Conservation (phyloP, 2,113 vertebrate genomes). For the Oreochromis spilurus region DNA sequence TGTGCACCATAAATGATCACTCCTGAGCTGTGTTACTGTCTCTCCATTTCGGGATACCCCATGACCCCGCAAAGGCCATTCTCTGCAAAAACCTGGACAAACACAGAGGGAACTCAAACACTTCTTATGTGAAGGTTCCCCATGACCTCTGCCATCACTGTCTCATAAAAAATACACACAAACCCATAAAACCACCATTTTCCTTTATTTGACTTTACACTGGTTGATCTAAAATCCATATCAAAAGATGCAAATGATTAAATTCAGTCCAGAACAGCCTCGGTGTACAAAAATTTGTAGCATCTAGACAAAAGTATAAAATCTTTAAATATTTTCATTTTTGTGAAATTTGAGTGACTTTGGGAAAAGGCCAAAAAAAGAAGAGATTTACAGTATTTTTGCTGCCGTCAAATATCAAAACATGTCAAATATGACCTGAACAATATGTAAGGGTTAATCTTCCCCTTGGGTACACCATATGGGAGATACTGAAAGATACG, state of each 20-base stretch:
- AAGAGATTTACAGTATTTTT: not conserved
- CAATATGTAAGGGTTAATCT: not conserved
- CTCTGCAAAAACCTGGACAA: not conserved
- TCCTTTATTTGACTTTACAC: not conserved
- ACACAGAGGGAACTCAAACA: not conserved
- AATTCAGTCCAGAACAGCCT: not conserved
- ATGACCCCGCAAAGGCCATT: not conserved
- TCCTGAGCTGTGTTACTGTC: not conserved
- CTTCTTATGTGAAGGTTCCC: not conserved
- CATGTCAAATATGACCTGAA: not conserved
- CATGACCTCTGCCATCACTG: not conserved
- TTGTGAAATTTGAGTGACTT: not conserved
- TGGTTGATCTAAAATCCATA: not conserved
- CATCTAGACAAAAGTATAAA: not conserved
- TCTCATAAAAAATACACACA: not conserved
- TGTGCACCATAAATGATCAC: not conserved
- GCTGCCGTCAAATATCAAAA: not conserved
- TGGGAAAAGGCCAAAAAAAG: not conserved
- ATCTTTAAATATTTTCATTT: not conserved
- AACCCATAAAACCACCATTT: not conserved
- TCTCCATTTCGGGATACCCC: not conserved
- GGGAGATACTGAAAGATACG: conserved; percentile 52
- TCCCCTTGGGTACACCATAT: conserved; percentile 52
- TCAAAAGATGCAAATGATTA: not conserved
- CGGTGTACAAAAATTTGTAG: not conserved